Evolutionary conservation across 1,140 invertebrate species (phyloP), one percentile per base, ranked within the genome.

Genomic region (Bombus difficillimus): DNA sequence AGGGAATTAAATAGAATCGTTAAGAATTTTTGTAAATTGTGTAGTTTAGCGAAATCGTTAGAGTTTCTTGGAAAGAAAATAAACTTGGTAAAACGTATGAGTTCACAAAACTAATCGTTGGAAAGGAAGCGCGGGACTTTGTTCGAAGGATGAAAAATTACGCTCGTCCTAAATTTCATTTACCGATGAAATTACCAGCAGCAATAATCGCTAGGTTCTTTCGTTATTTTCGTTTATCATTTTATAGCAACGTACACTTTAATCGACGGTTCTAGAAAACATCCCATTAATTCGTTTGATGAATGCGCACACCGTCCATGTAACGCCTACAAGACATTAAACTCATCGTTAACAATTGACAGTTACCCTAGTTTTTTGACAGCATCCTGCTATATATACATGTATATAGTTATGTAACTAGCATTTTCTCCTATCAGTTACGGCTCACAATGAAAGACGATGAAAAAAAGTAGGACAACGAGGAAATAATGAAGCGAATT

Each of bases 301-400:
- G 39, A 15, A 43, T 22, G n/a, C 53, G 69, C 78, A 39, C 41
- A 47, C 39, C 25, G n/a, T 80, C 32, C 77, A n/a, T 28, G 22
- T 18, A 80, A 80, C 78, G 78, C 78, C 78, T 69, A 80, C 78
- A 80, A 80, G 78, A 80, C 64, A 80, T 80, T 69, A 79, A 79
- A 69, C 78, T 69, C 78, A 80, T 69, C 78, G 28, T 80, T 80
- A 80, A 12, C 78, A 80, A 80, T 80, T 80, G 78, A 80, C 66
- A 47, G 64, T 80, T 80, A 80, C 64, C 78, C 78, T 80, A 80
- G 78, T 80, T 80, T 69, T 80, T 80, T 53, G 22, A 80, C 64
- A 53, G 34, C 78, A 80, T 80, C 78, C 78, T 80, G 78, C 10
- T 41, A n/a, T 62, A 22, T 47, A 47, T 47, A 43, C 13, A 47